phyloP scores from a whole-genome alignment of 2,888 invertebrate genomes.

The Lepidonotus clava region DNA sequence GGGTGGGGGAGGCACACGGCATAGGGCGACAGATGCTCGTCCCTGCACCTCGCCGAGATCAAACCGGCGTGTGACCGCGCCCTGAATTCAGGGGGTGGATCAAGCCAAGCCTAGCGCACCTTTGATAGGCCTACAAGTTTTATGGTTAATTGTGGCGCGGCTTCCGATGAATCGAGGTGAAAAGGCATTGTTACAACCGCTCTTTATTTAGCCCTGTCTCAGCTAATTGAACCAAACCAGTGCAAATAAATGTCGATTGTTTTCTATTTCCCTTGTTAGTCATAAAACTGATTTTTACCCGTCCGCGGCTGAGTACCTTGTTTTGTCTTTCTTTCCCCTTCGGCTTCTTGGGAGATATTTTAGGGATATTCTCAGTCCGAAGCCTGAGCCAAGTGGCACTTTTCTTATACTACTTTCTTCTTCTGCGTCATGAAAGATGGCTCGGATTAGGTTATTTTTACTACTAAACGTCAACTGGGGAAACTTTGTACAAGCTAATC shows the following conservation, averaged over 20 bases:
- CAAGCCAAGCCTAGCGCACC: background rate
- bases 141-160: conserved; percentile 26
- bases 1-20: background rate
- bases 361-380: too few relatives aligned
- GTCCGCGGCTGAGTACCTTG: too few relatives aligned
- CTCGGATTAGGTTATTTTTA: too few relatives aligned
- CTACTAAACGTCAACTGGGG: too few relatives aligned
- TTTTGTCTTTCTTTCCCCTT: too few relatives aligned
- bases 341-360: too few relatives aligned
- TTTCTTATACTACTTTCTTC: too few relatives aligned
- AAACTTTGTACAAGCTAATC: too few relatives aligned
- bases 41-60: background rate
- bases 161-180: background rate
- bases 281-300: too few relatives aligned
- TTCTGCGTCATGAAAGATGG: too few relatives aligned
- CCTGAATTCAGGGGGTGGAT: too few relatives aligned
- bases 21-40: background rate
- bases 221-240: conserved; percentile 21
- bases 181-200: background rate
- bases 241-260: conserved; percentile 14
- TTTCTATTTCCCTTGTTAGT: background rate
- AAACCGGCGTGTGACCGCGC: background rate
- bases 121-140: background rate
- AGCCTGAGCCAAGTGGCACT: too few relatives aligned
- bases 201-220: background rate